Percentiles rank a stretch among this genome's conserved stretches.
Conservation (phyloP, 1,140 invertebrate genomes). For the Drosophila athabasca region DNA sequence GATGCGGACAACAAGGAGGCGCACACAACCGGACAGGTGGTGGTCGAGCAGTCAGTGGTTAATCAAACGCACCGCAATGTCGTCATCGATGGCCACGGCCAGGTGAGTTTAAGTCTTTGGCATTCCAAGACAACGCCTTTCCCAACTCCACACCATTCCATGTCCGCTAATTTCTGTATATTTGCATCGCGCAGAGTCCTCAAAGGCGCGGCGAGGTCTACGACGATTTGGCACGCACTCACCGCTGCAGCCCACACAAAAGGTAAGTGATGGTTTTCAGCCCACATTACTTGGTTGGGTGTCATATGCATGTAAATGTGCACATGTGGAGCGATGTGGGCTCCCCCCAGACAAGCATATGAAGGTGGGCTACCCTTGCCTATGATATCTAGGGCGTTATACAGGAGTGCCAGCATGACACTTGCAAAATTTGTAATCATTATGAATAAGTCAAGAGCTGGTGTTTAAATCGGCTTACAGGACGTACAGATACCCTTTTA, state of each 20-base stretch:
- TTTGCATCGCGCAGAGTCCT: conserved; percentile 61
- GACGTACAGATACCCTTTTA: too few species aligned
- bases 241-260: conserved; percentile 81
- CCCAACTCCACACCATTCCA: neutral
- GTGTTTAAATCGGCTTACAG: too few species aligned
- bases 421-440: too few species aligned
- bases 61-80: conserved; percentile 69
- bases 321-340: neutral
- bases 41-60: conserved; percentile 70
- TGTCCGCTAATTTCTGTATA: conserved; percentile 9
- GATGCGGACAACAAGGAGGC: conserved; percentile 65
- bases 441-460: too few species aligned
- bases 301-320: conserved; percentile 20
- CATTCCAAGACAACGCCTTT: too few species aligned
- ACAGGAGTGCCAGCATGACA: too few species aligned
- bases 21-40: conserved; percentile 61
- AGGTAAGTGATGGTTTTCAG: conserved; percentile 42
- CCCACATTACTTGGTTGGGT: neutral
- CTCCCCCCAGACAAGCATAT: neutral
- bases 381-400: neutral
- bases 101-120: conserved; percentile 41
- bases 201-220: conserved; percentile 77
- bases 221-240: conserved; percentile 74
- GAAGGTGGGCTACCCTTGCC: neutral
- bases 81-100: conserved; percentile 65